phyloP scores from a whole-genome alignment of 2,797 vertebrate genomes.

The Lacerta agilis region DNA sequence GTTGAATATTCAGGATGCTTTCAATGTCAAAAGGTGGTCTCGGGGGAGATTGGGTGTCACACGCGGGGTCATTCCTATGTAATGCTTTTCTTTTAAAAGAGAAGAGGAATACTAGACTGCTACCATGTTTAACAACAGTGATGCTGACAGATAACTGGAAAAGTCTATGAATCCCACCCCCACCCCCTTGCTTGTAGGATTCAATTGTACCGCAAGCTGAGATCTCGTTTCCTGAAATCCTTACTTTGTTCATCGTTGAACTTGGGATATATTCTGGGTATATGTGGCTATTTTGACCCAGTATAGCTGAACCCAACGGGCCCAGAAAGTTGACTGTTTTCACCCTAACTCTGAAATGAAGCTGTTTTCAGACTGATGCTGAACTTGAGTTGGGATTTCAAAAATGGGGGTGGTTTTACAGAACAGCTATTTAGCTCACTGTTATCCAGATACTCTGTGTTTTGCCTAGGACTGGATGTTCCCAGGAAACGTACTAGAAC shows the following conservation, averaged over 20 bases:
- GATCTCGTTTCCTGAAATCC: neutral
- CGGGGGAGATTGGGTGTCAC: slow-evolving; percentile 54
- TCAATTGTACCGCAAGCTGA: neutral
- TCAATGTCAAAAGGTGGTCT: slow-evolving; percentile 48
- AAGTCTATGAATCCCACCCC: too few relatives aligned
- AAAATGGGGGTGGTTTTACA: neutral
- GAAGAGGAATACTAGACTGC: neutral
- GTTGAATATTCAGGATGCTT: slow-evolving; percentile 70
- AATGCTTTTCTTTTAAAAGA: slow-evolving; percentile 27
- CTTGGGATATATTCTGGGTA: neutral
- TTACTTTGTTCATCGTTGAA: neutral
- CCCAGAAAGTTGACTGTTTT: neutral
- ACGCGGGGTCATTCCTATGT: slow-evolving; percentile 43
- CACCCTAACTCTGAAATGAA: neutral
- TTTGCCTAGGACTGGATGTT: neutral
- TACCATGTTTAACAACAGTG: neutral
- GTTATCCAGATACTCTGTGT: neutral
- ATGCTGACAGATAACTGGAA: neutral
- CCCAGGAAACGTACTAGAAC: too few relatives aligned
- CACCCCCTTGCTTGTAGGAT: neutral
- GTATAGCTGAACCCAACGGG: too few relatives aligned
- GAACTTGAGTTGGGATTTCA: neutral
- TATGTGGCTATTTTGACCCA: neutral
- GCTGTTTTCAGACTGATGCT: neutral
- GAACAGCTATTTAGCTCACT: neutral